Percentiles rank a stretch among this genome's conserved stretches.
Conservation (phyloP, 1,140 invertebrate genomes). For the Neuroterus valhalla region DNA sequence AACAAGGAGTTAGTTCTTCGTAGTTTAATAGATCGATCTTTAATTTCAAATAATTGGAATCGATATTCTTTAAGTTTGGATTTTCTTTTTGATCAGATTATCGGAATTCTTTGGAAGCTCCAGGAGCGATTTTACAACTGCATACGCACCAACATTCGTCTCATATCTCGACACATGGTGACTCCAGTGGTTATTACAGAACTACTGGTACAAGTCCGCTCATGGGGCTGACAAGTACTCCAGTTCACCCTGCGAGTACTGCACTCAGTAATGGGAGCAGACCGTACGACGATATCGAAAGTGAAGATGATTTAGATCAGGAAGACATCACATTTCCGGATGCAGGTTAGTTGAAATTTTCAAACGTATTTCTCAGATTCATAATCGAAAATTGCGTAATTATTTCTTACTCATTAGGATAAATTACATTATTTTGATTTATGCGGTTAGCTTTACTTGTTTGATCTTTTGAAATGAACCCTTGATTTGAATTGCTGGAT, state of each 20-base stretch:
- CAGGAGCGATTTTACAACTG: conserved; percentile 66
- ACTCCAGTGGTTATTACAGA: conserved; percentile 68
- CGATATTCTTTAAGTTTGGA: too few relatives aligned
- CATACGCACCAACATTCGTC: conserved; percentile 64
- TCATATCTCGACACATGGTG: conserved; percentile 67
- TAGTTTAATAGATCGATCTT: too few relatives aligned
- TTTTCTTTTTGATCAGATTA: conserved; percentile 64
- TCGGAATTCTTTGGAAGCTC: conserved; percentile 69
- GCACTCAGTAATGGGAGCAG: conserved; percentile 78
- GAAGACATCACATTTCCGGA: conserved; percentile 92
- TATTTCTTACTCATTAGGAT: too few relatives aligned
- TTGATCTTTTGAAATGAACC: too few relatives aligned
- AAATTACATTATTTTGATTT: too few relatives aligned
- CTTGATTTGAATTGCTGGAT: too few relatives aligned
- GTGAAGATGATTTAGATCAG: conserved; percentile 90
- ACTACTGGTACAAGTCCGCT: conserved; percentile 75
- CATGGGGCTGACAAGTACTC: conserved; percentile 70
- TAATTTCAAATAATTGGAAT: too few relatives aligned
- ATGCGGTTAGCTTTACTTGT: too few relatives aligned
- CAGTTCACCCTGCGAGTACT: conserved; percentile 72
- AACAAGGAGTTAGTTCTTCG: too few relatives aligned
- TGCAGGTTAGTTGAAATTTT: conserved; percentile 76
- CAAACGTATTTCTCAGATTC: not conserved
- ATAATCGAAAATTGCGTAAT: too few relatives aligned
- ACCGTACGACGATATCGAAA: conserved; percentile 90